Percentiles rank a stretch among this genome's conserved stretches.
Conservation (phyloP, 1,140 invertebrate species). For the Tribolium madens region DNA sequence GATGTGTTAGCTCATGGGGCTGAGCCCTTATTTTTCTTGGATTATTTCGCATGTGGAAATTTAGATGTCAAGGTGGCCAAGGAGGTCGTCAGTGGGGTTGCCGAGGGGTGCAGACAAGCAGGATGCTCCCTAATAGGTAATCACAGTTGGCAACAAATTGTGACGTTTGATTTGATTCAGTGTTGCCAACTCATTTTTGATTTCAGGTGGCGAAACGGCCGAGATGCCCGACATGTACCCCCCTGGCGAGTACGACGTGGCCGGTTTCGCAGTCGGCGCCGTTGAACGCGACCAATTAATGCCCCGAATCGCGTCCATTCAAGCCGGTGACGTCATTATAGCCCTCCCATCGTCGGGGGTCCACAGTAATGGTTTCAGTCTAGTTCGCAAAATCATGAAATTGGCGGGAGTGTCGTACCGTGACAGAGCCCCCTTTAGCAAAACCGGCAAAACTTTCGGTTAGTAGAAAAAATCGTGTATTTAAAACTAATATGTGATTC, state of each 20-base stretch:
- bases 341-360: constrained; percentile 90
- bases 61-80: constrained; percentile 82
- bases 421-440: constrained; percentile 84
- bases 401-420: constrained; percentile 73
- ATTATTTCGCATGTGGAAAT: constrained; percentile 94
- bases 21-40: constrained; percentile 94
- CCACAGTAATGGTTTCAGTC: constrained; percentile 97
- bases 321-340: constrained; percentile 85
- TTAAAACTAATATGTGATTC: not conserved
- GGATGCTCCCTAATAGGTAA: constrained; percentile 90
- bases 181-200: constrained; percentile 10
- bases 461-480: constrained; percentile 18
- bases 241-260: constrained; percentile 91
- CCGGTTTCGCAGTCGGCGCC: constrained; percentile 94
- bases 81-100: constrained; percentile 86
- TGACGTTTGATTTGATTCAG: too few species aligned
- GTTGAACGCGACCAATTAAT: constrained; percentile 83
- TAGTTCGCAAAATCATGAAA: constrained; percentile 89
- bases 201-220: constrained; percentile 90
- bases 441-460: constrained; percentile 72
- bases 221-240: constrained; percentile 97
- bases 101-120: constrained; percentile 86
- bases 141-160: not conserved
- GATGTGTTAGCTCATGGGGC: constrained; percentile 95
- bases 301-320: constrained; percentile 79